Evolutionary conservation across 2,888 invertebrate genomes (phyloP), one percentile per base, ranked within the genome.

Genomic region (Thecocarcelia acutangulata): DNA sequence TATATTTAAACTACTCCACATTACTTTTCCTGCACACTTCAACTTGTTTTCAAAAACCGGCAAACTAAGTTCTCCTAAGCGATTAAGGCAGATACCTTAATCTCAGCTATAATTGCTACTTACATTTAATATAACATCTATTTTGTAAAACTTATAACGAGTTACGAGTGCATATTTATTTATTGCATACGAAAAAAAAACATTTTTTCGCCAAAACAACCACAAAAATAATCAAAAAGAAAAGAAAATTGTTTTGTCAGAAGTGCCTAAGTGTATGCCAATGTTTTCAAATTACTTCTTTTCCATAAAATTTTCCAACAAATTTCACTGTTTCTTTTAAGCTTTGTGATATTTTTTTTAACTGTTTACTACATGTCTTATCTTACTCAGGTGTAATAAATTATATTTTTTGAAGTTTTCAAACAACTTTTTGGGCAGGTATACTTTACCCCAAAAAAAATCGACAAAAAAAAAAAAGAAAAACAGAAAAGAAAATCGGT

Each of bases 391-490:
- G 82, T 87, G 86, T 86, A 87, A 88, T 88, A 88, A 88, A 88
- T 88, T 88, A 88, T 88, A 88, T 88, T 88, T 87, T 87, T 87
- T 86, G 87, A 82, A 82, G 78, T 78, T 78, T 82, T 42, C 69
- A 46, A 59, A 50, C 46, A 88, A 78, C 78, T 82, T 82, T 74
- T 74, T 63, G 61, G 69, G 64, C 69, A 70, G 78, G 74, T 75
- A 66, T 82, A 21, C 1, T 15, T 37, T 17, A 33, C 28, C 2
- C n/a, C n/a, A n/a, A n/a, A n/a, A n/a, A n/a, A n/a, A n/a, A n/a
- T n/a, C n/a, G n/a, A n/a, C n/a, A n/a, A 4, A 48, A 11, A 50
- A 50, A 46, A 13, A 46, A 56, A 13, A 21, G 42, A 15, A 0
- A 46, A 13, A n/a, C 33, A 24, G n/a, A n/a, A 58, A 54, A 66